phyloP scores from a whole-genome alignment of 2,888 invertebrate genomes.

The Marasmarcha lunaedactyla region DNA sequence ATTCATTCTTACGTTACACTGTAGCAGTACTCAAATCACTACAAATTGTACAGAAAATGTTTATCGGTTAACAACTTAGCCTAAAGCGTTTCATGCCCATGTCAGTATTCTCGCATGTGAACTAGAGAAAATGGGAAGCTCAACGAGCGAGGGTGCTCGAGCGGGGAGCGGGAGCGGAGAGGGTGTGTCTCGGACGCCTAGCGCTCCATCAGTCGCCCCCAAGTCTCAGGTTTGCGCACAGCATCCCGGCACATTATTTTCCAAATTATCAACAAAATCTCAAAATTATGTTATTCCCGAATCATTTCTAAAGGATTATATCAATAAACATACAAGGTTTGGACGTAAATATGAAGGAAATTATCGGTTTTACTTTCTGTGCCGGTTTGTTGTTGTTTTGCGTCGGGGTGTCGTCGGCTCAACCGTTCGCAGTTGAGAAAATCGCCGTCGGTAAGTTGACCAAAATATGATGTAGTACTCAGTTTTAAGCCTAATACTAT shows the following conservation, averaged over 20 bases:
- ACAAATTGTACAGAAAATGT: too few relatives aligned
- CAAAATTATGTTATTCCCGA: too few relatives aligned
- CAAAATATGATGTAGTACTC: too few relatives aligned
- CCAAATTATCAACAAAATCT: conserved; percentile 22
- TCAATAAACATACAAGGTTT: too few relatives aligned
- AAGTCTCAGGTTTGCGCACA: conserved; percentile 65
- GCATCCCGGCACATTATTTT: conserved; percentile 44
- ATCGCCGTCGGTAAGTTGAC: conserved; percentile 58
- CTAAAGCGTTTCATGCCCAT: too few relatives aligned
- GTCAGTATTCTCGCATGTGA: too few relatives aligned
- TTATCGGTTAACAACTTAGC: too few relatives aligned
- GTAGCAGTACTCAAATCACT: too few relatives aligned
- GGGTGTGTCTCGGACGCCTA: conserved; percentile 10
- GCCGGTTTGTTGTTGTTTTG: conserved; percentile 42
- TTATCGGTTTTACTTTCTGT: conserved; percentile 10
- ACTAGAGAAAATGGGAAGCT: background rate
- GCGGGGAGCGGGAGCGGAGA: background rate
- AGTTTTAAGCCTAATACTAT: too few relatives aligned
- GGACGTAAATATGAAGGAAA: background rate
- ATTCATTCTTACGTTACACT: too few relatives aligned
- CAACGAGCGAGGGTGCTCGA: background rate
- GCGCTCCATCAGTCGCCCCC: conserved; percentile 57
- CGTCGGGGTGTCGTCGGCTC: conserved; percentile 36
- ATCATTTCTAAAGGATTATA: too few relatives aligned
- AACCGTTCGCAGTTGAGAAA: conserved; percentile 53